A percentile compares a stretch with the other conserved stretches of the same genome.
Evolutionary conservation across 1,140 invertebrate species (phyloP).

Genomic region (Andrena cerasifolii): DNA sequence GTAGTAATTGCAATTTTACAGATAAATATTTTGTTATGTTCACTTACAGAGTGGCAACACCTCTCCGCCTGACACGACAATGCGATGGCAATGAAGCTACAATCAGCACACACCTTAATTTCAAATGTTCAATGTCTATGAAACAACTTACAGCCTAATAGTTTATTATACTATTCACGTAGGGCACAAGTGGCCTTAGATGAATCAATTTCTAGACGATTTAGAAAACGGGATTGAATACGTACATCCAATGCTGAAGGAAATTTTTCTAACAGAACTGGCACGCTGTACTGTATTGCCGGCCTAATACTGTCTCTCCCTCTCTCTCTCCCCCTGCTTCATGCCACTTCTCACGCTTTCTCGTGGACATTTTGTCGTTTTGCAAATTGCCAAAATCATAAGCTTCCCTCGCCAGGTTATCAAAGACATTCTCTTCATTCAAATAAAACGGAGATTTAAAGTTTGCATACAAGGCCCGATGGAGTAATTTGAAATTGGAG

Average conservation of each 20-base stretch:
- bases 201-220: conserved; percentile 62
- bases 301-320: conserved; percentile 60
- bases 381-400: conserved; percentile 73
- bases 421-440: neutral
- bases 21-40: conserved; percentile 80
- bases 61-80: conserved; percentile 81
- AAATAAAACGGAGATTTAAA: conserved; percentile 17
- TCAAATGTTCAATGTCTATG: conserved; percentile 76
- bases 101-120: conserved; percentile 82
- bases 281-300: conserved; percentile 68
- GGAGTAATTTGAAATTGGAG: too few species aligned
- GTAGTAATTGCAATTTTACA: conserved; percentile 74
- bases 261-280: conserved; percentile 74
- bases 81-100: conserved; percentile 81
- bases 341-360: conserved; percentile 67
- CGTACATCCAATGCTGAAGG: conserved; percentile 76
- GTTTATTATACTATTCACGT: conserved; percentile 73
- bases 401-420: neutral
- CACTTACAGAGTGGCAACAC: conserved; percentile 82
- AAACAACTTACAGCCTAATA: conserved; percentile 77
- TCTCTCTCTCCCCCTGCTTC: conserved; percentile 55
- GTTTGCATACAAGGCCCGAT: neutral
- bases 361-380: conserved; percentile 56
- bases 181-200: conserved; percentile 61
- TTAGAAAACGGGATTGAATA: conserved; percentile 76